Evolutionary conservation across 2,888 invertebrate species (phyloP).

Genomic region (Lordiphosa andalusiaca): DNA sequence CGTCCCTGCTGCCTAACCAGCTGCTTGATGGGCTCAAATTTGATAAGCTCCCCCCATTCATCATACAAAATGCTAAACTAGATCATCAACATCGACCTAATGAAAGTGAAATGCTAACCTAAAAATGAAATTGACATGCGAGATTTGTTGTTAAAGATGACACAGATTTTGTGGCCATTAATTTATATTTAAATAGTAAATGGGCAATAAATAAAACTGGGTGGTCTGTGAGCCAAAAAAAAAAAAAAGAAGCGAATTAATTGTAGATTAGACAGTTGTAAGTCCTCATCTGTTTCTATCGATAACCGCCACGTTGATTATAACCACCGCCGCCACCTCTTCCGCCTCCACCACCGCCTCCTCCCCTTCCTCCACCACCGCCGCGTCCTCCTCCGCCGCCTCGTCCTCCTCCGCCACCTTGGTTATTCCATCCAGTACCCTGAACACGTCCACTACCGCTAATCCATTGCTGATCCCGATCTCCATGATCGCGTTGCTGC

Average conservation of each 20-base stretch:
- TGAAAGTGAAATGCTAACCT: conserved; percentile 50
- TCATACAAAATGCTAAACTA: conserved; percentile 12
- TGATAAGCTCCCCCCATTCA: conserved; percentile 1
- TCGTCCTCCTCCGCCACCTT: conserved; percentile 38
- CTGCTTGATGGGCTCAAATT: neutral
- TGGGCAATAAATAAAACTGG: conserved; percentile 41
- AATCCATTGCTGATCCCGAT: conserved; percentile 66
- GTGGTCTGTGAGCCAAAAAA: conserved; percentile 14
- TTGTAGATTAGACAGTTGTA: conserved; percentile 3
- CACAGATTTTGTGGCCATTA: conserved; percentile 34
- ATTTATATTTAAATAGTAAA: conserved; percentile 15
- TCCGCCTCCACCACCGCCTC: conserved; percentile 20
- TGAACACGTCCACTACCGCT: conserved; percentile 79
- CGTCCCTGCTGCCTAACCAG: neutral
- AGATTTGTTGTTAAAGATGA: conserved; percentile 46
- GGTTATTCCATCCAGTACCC: conserved; percentile 77
- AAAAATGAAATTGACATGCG: conserved; percentile 20
- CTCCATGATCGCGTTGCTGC: conserved; percentile 54
- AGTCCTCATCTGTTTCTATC: conserved; percentile 11
- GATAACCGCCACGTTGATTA: conserved; percentile 46
- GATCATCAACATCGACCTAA: conserved; percentile 29
- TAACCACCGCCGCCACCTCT: conserved; percentile 22
- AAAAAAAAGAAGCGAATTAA: conserved; percentile 14
- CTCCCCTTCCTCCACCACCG: conserved; percentile 17
- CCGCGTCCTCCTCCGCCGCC: conserved; percentile 64